Evolutionary conservation across 2,888 invertebrate genomes (phyloP).

Genomic region (Ecliptopera silaceata): DNA sequence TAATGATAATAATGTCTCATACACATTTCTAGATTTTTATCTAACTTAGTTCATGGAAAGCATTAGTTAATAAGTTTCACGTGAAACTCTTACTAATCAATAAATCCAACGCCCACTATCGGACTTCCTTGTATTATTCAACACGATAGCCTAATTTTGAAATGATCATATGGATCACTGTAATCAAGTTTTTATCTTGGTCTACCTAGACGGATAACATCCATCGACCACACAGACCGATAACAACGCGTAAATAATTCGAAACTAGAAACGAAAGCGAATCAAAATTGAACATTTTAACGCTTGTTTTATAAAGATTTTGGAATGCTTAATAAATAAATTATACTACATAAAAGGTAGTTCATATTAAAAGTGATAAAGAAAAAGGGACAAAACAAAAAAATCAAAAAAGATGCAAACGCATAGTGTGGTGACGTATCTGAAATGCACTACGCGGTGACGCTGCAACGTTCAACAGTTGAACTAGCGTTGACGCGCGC

Average conservation of each 20-base stretch:
- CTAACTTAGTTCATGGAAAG: too few relatives aligned
- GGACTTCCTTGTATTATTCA: slow-evolving; percentile 37
- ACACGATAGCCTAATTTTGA: slow-evolving; percentile 40
- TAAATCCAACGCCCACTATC: slow-evolving; percentile 9
- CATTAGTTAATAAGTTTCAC: too few relatives aligned
- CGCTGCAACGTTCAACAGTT: too few relatives aligned
- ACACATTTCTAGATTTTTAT: too few relatives aligned
- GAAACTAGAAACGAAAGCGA: slow-evolving; percentile 26
- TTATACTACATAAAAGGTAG: neutral
- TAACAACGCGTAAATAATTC: slow-evolving; percentile 31
- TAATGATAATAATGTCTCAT: too few relatives aligned
- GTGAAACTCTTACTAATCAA: too few relatives aligned
- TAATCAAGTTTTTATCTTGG: slow-evolving; percentile 30
- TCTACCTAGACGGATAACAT: slow-evolving; percentile 27
- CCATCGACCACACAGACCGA: slow-evolving; percentile 36
- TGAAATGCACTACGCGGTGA: too few relatives aligned
- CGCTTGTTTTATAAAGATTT: slow-evolving; percentile 16
- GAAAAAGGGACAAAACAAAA: too few relatives aligned
- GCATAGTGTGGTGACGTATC: too few relatives aligned
- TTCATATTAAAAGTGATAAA: neutral
- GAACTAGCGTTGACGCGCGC: too few relatives aligned
- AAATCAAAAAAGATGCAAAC: too few relatives aligned
- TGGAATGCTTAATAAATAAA: slow-evolving; percentile 12
- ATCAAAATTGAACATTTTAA: slow-evolving; percentile 23
- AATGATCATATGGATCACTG: slow-evolving; percentile 22